These are phyloP conservation scores for Pseudorasbora parva DNA, from an alignment of 2,113 vertebrate genomes.

Conservation along the genomic window DNA sequence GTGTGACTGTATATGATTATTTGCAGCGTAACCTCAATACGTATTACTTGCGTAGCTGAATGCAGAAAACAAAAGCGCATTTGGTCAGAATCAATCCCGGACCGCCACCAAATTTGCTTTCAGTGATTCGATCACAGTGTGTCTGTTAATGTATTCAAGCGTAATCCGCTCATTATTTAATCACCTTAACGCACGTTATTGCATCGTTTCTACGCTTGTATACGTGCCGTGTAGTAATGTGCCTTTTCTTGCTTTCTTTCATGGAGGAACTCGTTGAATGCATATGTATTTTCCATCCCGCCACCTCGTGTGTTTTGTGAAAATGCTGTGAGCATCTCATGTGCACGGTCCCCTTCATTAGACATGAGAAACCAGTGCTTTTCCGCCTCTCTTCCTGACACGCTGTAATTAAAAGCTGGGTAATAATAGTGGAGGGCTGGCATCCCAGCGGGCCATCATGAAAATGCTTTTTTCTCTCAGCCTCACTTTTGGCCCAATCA, in stretches of 20 bases:
- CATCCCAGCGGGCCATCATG: conserved; percentile 66
- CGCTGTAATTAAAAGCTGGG: conserved; percentile 66
- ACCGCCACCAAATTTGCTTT: not conserved
- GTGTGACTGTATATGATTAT: not conserved
- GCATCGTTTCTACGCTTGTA: not conserved
- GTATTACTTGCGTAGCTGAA: not conserved
- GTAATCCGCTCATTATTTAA: not conserved
- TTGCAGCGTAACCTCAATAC: not conserved
- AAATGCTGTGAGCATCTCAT: conserved; percentile 27
- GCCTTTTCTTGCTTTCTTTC: not conserved
- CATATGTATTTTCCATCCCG: not conserved
- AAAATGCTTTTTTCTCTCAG: conserved; percentile 62
- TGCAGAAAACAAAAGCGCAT: not conserved
- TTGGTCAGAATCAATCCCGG: not conserved
- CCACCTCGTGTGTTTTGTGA: not conserved
- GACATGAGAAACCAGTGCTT: conserved; percentile 68
- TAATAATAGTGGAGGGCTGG: conserved; percentile 74
- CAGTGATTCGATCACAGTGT: not conserved
- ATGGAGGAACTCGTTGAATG: not conserved
- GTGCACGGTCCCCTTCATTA: conserved; percentile 21
- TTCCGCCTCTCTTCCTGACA: conserved; percentile 66
- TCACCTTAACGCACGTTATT: not conserved
- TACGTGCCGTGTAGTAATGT: not conserved
- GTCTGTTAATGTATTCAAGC: not conserved
- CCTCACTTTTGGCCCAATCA: conserved; percentile 58